Base-by-base conservation (phyloP, 2,113 vertebrate genomes). In the Tiliqua scincoides region DNA sequence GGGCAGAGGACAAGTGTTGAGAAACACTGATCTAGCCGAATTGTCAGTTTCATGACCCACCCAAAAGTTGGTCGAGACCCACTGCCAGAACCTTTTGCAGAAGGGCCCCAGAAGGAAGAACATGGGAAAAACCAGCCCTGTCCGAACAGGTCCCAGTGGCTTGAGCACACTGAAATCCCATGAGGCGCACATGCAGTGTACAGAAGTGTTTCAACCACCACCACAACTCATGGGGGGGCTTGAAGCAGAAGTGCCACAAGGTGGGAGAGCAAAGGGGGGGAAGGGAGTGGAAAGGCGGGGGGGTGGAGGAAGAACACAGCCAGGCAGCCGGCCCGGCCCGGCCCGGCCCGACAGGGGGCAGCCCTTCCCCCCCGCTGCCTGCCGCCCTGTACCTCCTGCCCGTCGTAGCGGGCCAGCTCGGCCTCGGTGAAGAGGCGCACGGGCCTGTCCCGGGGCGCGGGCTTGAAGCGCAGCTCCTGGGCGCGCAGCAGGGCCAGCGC, bases 381-480 rank as follows among this genome's bases (percentile, higher is more conserved):
- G 11, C 25, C 30, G 7, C 17, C 2, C 76, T 15, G 67, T 95
- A 98, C 98, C 98, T 98, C 89, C 43, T 94, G 96, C 83, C 98
- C 98, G 95, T 95, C 94, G 94, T 98, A 97, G 91, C 93, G 95
- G 83, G 90, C 95, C 92, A 99, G 95, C 85, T 99, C 98, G 87
- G 98, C 96, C 67, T 99, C 98, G 0, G 98, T 98, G 93, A 99
- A 98, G 14, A 99, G 92, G 30, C 98, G 94, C 3, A 99, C 98
- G 0, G 98, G 97, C 23, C 92, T 91, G 79, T 95, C 95, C 0
- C 87, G 83, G 0, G 90, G 84, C 1, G 85, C 82, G 1, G 85
- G 59, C 79, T 65, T 85, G 85, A 94, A 90, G 35, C 92, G 94
- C 75, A 91, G 93, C 88, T 88, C 7, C 43, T 0, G 7, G 25